Conservation (phyloP, 2,113 vertebrate species). For the Tetrao urogallus region DNA sequence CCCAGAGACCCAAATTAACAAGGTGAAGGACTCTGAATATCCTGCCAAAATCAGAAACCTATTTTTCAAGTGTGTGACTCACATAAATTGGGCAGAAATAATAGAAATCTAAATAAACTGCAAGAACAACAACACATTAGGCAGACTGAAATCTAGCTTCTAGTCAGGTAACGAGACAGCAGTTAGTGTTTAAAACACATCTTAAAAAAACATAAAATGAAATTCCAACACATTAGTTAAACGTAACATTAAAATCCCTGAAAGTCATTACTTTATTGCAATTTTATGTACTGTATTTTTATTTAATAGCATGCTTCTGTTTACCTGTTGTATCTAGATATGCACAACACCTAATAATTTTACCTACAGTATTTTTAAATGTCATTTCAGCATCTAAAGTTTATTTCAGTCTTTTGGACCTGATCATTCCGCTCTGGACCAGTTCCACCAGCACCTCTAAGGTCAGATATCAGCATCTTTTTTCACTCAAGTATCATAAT, state of each 20-base stretch:
- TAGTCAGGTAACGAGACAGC: background rate
- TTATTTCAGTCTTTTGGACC: conserved; percentile 25
- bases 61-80: background rate
- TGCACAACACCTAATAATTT: background rate
- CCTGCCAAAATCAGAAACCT: background rate
- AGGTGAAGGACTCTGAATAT: background rate
- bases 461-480: background rate
- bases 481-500: background rate
- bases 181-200: background rate
- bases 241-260: background rate
- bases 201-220: background rate
- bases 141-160: background rate
- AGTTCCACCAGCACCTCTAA: background rate
- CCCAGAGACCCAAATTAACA: fast-evolving
- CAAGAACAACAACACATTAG: background rate
- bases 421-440: background rate
- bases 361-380: background rate
- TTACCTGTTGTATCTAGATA: background rate
- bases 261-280: background rate
- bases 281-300: background rate
- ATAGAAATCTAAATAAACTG: background rate
- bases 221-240: background rate
- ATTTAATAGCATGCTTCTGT: background rate
- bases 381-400: background rate
- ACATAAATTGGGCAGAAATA: background rate